Conservation (phyloP, 2,888 invertebrate species). For the Alentia gelatinosa region DNA sequence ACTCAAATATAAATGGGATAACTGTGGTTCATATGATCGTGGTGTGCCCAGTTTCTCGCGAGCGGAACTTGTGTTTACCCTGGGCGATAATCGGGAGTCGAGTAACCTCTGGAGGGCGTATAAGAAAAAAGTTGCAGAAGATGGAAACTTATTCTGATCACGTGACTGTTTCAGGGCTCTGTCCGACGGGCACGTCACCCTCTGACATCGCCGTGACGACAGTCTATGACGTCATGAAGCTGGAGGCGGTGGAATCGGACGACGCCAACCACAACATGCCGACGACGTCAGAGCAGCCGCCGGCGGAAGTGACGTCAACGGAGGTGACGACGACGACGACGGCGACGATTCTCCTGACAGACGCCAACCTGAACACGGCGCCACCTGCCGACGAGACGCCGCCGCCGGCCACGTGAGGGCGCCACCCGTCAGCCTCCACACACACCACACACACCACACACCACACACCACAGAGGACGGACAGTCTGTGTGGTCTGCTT, state of each 20-base stretch:
- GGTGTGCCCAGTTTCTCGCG: no score
- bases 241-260: neutral
- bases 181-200: neutral
- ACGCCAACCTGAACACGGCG: neutral
- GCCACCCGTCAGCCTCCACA: neutral
- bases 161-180: no score
- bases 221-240: constrained; percentile 3
- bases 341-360: neutral
- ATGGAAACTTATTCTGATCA: neutral
- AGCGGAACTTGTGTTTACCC: no score
- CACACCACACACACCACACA: neutral
- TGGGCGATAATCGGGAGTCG: no score
- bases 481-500: no score
- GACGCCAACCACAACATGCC: constrained; percentile 28
- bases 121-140: no score
- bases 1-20: no score
- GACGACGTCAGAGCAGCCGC: neutral
- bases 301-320: neutral
- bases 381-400: neutral
- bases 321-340: neutral
- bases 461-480: neutral
- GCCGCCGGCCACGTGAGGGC: neutral
- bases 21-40: no score
- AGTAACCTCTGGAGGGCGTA: no score
- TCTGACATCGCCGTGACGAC: neutral